Percentiles rank a stretch among this genome's conserved stretches.
phyloP scores from a whole-genome alignment of 2,888 invertebrate genomes.

The Caenorhabditis sp. region DNA sequence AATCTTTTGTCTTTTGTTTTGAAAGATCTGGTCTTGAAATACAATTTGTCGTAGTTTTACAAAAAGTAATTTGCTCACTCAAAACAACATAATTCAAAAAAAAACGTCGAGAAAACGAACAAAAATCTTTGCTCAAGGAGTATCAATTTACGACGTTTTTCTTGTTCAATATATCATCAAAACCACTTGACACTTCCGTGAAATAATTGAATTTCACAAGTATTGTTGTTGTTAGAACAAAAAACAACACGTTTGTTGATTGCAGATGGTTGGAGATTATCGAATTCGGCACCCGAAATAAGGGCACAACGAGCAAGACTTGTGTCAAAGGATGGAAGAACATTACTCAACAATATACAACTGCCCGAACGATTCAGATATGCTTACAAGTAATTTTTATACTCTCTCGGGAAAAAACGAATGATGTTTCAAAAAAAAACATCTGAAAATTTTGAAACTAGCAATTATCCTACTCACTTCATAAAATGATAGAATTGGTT shows the following conservation, averaged over 20 bases:
- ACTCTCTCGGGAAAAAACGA: background rate
- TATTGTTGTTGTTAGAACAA: conserved; percentile 10
- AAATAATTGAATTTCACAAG: background rate
- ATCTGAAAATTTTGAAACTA: too few relatives aligned
- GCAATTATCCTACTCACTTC: too few relatives aligned
- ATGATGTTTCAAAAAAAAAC: too few relatives aligned
- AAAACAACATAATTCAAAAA: too few relatives aligned
- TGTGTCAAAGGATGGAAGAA: conserved; percentile 64
- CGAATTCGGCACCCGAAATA: conserved; percentile 35
- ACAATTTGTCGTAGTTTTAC: too few relatives aligned
- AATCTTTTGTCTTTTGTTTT: background rate
- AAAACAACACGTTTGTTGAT: conserved; percentile 3
- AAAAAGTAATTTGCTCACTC: too few relatives aligned
- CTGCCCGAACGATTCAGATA: conserved; percentile 51
- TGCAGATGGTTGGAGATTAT: conserved; percentile 51
- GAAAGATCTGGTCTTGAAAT: background rate
- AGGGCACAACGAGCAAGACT: conserved; percentile 47
- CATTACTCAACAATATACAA: conserved; percentile 58
- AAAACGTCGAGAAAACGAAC: too few relatives aligned
- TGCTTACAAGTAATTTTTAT: conserved; percentile 46
- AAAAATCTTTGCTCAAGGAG: too few relatives aligned
- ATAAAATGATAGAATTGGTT: too few relatives aligned
- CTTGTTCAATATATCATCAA: background rate
- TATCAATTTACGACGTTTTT: too few relatives aligned
- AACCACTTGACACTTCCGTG: background rate